A percentile compares a stretch with the other conserved stretches of the same genome.
phyloP scores from a whole-genome alignment of 2,888 invertebrate species.

The Chorisops tibialis region DNA sequence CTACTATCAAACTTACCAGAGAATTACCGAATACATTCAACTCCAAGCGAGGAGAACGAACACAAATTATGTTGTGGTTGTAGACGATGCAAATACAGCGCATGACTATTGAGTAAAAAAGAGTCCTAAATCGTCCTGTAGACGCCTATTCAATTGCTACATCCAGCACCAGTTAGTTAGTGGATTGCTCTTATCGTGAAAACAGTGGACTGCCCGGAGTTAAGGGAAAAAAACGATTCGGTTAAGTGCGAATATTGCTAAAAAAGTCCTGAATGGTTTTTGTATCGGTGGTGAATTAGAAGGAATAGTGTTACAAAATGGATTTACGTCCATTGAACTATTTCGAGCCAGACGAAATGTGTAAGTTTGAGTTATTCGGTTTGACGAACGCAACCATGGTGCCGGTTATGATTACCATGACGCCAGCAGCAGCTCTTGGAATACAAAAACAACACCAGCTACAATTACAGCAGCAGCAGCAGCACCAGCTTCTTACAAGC shows the following conservation, averaged over 20 bases:
- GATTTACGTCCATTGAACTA: slow-evolving; percentile 13
- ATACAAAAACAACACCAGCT: slow-evolving; percentile 11
- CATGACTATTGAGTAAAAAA: slow-evolving; percentile 10
- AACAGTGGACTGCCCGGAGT: slow-evolving; percentile 1
- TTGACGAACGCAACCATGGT: slow-evolving; percentile 14
- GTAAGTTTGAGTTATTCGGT: slow-evolving; percentile 16
- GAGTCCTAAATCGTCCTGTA: background rate
- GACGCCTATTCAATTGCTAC: slow-evolving; percentile 11
- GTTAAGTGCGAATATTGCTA: background rate
- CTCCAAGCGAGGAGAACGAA: too few species aligned
- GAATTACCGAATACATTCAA: too few species aligned
- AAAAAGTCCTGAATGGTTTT: background rate
- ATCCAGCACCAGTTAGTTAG: slow-evolving; percentile 7
- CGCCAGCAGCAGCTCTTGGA: slow-evolving; percentile 4
- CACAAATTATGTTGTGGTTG: background rate
- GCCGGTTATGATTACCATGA: slow-evolving; percentile 23
- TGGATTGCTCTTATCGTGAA: slow-evolving; percentile 20
- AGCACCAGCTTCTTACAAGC: slow-evolving; percentile 8
- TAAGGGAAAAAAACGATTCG: background rate
- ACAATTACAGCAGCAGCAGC: slow-evolving; percentile 9
- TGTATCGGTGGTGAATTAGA: background rate
- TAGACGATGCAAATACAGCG: slow-evolving; percentile 19
- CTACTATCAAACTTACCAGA: too few species aligned
- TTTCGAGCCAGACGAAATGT: slow-evolving; percentile 17
- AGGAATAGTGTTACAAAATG: background rate